Evolutionary conservation across 2,888 invertebrate genomes (phyloP).

Genomic region (Axea sp.): DNA sequence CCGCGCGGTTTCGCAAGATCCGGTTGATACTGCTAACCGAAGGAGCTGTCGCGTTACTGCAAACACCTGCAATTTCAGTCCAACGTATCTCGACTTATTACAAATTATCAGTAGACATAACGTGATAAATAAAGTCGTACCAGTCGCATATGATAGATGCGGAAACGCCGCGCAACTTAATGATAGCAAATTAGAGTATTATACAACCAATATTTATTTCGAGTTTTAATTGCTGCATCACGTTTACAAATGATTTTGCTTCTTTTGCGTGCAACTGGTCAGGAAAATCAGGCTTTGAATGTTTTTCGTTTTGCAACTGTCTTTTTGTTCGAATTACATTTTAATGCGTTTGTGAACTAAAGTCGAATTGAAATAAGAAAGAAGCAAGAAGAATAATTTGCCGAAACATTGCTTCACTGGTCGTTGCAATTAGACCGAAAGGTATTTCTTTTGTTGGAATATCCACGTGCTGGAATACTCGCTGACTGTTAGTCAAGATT

Average conservation of each 20-base stretch:
- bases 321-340: conserved; percentile 2
- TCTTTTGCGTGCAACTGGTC: conserved; percentile 11
- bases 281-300: conserved; percentile 16
- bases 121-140: conserved; percentile 19
- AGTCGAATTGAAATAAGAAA: too few relatives aligned
- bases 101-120: conserved; percentile 14
- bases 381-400: too few relatives aligned
- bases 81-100: conserved; percentile 18
- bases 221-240: conserved; percentile 25
- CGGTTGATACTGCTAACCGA: conserved; percentile 98
- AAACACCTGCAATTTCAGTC: conserved; percentile 86
- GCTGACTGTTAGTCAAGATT: too few relatives aligned
- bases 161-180: conserved; percentile 33
- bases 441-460: too few relatives aligned
- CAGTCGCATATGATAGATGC: conserved; percentile 8
- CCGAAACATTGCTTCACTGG: too few relatives aligned
- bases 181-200: conserved; percentile 28
- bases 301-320: not conserved
- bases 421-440: too few relatives aligned
- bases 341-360: too few relatives aligned
- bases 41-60: conserved; percentile 96
- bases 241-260: conserved; percentile 7
- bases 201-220: conserved; percentile 25
- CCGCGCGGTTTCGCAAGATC: conserved; percentile 96
- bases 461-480: too few relatives aligned